Percentiles rank a stretch among this genome's conserved stretches.
Evolutionary conservation across 2,113 vertebrate species (phyloP).

Genomic region (Pogonocichla stellata): DNA sequence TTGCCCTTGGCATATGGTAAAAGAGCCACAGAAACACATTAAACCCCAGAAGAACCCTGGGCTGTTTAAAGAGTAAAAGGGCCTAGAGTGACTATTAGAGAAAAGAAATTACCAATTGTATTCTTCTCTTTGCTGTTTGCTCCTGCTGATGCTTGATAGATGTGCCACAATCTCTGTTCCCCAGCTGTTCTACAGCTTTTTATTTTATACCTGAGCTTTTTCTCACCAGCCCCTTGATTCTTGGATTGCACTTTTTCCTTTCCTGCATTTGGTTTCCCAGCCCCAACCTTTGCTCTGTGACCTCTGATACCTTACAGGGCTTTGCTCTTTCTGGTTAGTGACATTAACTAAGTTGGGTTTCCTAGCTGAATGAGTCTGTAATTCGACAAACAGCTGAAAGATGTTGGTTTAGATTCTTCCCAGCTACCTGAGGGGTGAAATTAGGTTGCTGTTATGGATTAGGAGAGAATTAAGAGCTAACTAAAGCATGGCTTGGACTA

Average conservation of each 20-base stretch:
- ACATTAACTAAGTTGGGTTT: neutral
- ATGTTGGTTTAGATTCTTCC: neutral
- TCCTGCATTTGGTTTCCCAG: neutral
- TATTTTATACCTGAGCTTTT: neutral
- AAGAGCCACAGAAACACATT: neutral
- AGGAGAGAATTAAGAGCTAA: neutral
- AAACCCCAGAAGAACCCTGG: neutral
- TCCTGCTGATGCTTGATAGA: neutral
- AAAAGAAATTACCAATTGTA: neutral
- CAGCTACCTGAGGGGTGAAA: neutral
- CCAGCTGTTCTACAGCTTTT: neutral
- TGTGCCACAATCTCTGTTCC: neutral
- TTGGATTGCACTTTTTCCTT: neutral
- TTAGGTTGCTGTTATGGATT: neutral
- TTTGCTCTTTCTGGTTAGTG: neutral
- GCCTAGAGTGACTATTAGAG: neutral
- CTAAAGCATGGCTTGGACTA: neutral
- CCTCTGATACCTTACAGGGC: neutral
- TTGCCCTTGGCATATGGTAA: fast-evolving
- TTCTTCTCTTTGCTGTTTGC: neutral
- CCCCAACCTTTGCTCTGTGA: neutral
- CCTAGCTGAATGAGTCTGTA: neutral
- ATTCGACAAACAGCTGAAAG: neutral
- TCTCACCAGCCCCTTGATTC: neutral
- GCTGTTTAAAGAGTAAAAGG: neutral